These are phyloP conservation scores for Sycophila texana DNA, from an alignment of 2,888 invertebrate species.

Conservation along the genomic window DNA sequence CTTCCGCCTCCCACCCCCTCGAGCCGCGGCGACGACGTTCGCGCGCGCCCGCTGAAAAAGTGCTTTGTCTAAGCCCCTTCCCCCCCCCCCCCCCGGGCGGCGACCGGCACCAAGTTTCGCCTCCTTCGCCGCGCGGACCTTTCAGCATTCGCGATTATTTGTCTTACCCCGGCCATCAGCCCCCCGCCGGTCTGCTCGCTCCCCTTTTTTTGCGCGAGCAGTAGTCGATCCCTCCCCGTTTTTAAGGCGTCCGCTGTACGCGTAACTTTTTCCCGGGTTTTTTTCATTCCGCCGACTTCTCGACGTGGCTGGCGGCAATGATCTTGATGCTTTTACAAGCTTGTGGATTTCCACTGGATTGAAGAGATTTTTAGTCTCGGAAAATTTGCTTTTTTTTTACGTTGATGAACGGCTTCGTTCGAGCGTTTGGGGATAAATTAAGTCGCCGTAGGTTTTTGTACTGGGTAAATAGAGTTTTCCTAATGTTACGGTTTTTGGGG, in stretches of 20 bases:
- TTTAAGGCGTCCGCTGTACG: too few species aligned
- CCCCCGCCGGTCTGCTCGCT: neutral
- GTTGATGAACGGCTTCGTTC: neutral
- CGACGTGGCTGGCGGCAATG: neutral
- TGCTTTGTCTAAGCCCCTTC: slow-evolving; percentile 60
- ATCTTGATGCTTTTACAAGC: slow-evolving; percentile 50
- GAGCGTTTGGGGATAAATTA: too few species aligned
- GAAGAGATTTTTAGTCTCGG: slow-evolving; percentile 18
- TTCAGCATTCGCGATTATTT: slow-evolving; percentile 54
- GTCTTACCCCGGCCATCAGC: slow-evolving; percentile 38
- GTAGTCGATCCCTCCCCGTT: too few species aligned
- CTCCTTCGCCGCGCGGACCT: slow-evolving; percentile 28
- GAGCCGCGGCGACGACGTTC: slow-evolving; percentile 34
- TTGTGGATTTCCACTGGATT: slow-evolving; percentile 34
- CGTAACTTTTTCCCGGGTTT: slow-evolving; percentile 40
- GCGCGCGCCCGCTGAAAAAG: slow-evolving; percentile 60
- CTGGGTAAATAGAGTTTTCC: too few species aligned
- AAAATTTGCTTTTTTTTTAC: slow-evolving; percentile 3
- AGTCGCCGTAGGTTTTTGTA: too few species aligned
- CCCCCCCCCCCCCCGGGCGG: too few species aligned
- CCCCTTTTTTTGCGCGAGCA: too few species aligned
- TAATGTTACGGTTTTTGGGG: too few species aligned
- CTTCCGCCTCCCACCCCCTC: slow-evolving; percentile 26
- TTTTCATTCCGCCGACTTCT: neutral
- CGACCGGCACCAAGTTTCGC: neutral